Evolutionary conservation across 2,888 invertebrate species (phyloP).

Genomic region (Caenorhabditis macrosperma): DNA sequence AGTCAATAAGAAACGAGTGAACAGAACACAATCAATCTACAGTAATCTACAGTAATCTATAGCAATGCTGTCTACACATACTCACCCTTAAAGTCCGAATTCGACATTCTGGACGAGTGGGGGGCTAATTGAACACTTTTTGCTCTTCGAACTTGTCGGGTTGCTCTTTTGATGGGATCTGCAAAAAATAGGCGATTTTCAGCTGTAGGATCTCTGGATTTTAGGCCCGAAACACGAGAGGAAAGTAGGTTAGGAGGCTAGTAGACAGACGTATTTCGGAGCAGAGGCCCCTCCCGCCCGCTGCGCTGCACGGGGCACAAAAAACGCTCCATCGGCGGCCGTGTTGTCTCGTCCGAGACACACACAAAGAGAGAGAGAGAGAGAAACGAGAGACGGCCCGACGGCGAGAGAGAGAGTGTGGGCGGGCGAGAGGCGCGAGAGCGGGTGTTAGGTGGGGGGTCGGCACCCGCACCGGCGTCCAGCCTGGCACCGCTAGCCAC

Average conservation of each 20-base stretch:
- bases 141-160: too few relatives aligned
- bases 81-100: conserved; percentile 41
- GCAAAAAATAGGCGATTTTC: conserved; percentile 4
- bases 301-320: conserved; percentile 26
- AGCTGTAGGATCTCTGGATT: background rate
- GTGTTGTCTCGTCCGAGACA: conserved; percentile 34
- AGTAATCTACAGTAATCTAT: background rate
- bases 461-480: conserved; percentile 54
- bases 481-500: conserved; percentile 63
- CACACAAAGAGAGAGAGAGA: background rate
- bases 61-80: background rate
- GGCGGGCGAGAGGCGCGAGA: conserved; percentile 9
- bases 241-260: conserved; percentile 51
- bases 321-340: conserved; percentile 38
- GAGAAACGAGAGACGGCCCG: conserved; percentile 42
- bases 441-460: conserved; percentile 50
- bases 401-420: background rate
- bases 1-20: background rate
- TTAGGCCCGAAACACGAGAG: background rate
- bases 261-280: conserved; percentile 39
- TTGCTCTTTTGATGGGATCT: conserved; percentile 12
- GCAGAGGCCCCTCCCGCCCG: conserved; percentile 39
- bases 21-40: background rate
- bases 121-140: conserved; percentile 12
- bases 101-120: conserved; percentile 32